Evolutionary conservation across 1,140 invertebrate species (phyloP).

Genomic region (Dendroctonus ponderosae): DNA sequence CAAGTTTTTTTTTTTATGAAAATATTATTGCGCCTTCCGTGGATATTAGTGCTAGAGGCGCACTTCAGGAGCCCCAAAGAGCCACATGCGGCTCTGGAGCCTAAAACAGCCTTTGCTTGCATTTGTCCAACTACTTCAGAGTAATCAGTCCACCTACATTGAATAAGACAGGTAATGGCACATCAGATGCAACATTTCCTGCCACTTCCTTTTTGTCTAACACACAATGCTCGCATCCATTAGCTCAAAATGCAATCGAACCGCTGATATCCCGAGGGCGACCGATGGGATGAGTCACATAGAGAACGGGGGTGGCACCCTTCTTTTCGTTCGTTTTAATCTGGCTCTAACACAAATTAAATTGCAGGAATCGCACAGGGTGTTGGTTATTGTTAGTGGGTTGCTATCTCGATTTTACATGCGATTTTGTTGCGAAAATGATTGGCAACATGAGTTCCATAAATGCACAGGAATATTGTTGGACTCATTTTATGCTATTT

Average conservation of each 20-base stretch:
- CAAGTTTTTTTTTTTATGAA: too few species aligned
- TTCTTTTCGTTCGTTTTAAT: slow-evolving; percentile 30
- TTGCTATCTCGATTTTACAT: too few species aligned
- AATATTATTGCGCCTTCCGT: too few species aligned
- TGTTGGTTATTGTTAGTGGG: slow-evolving; percentile 14
- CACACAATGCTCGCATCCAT: slow-evolving; percentile 27
- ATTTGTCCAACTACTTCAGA: too few species aligned
- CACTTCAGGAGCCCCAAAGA: too few species aligned
- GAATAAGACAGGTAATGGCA: neutral
- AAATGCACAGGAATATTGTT: too few species aligned
- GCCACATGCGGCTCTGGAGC: too few species aligned
- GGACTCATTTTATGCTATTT: too few species aligned
- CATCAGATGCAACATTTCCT: slow-evolving; percentile 16
- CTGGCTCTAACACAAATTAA: slow-evolving; percentile 31
- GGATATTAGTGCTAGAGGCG: too few species aligned
- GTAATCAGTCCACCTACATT: neutral
- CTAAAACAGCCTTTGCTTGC: too few species aligned
- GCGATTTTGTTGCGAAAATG: too few species aligned
- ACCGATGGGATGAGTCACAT: slow-evolving; percentile 24
- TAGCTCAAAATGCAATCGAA: slow-evolving; percentile 26
- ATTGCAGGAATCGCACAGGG: slow-evolving; percentile 20
- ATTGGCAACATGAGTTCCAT: too few species aligned
- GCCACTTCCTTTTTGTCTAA: slow-evolving; percentile 22
- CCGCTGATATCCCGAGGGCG: slow-evolving; percentile 14
- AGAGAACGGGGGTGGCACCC: slow-evolving; percentile 25